phyloP scores from a whole-genome alignment of 1,140 invertebrate genomes.

The Drosophila watanabei region DNA sequence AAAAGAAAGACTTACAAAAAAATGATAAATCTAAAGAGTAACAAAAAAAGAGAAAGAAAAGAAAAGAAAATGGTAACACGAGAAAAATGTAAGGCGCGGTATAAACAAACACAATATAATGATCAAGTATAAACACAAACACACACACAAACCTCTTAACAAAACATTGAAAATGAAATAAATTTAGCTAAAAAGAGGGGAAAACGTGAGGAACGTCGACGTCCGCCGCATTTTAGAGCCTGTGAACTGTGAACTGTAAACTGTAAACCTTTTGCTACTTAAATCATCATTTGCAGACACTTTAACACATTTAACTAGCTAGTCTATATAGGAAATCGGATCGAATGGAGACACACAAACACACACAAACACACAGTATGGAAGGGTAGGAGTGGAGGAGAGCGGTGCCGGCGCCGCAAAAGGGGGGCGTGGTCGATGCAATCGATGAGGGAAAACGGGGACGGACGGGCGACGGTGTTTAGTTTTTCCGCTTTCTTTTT shows the following conservation, averaged over 20 bases:
- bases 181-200: constrained; percentile 28
- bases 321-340: constrained; percentile 61
- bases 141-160: constrained; percentile 36
- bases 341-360: constrained; percentile 14
- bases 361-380: not conserved
- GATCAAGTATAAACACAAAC: constrained; percentile 26
- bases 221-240: constrained; percentile 53
- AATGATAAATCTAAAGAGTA: constrained; percentile 66
- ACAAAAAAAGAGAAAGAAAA: constrained; percentile 41
- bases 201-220: constrained; percentile 25
- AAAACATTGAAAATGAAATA: constrained; percentile 23
- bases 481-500: constrained; percentile 26
- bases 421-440: constrained; percentile 34
- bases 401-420: constrained; percentile 52
- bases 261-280: constrained; percentile 33
- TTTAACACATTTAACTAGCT: constrained; percentile 63
- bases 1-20: constrained; percentile 85
- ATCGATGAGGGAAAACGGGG: constrained; percentile 3
- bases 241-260: constrained; percentile 32
- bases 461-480: constrained; percentile 10
- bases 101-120: constrained; percentile 30
- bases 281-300: constrained; percentile 53
- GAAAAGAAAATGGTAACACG: constrained; percentile 47
- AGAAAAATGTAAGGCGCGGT: constrained; percentile 49
- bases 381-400: constrained; percentile 25